Base-by-base conservation (phyloP, 1,140 invertebrate genomes). In the Anoplolepis gracilipes region DNA sequence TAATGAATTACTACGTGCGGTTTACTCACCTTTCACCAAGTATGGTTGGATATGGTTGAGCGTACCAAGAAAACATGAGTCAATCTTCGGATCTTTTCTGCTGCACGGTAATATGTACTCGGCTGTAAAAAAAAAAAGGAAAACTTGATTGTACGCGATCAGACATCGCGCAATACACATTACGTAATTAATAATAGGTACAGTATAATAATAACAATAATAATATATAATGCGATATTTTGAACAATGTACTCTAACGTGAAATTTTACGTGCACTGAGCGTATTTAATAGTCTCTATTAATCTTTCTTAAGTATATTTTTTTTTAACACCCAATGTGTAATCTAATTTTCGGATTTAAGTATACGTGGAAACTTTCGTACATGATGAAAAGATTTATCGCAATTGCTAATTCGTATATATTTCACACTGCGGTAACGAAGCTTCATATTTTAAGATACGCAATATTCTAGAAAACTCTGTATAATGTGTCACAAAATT, bases 41-140 rank as follows among this genome's bases (percentile, higher is more conserved):
- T 97, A 97, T 2, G 97, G 96, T 78, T 96, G 95, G 1, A 97
- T 93, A 92, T 97, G 97, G 88, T 97, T 97, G 93, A 97, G 97
- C 0, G 96, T 96, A 67, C 95, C 95, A 91, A 96, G 96, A 86
- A 97, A 96, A 90, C 97, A 97, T 2, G 89, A 86, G 89, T 97
- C 97, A 65, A 97, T 89, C 49, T 96, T 93, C 1, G 97, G 96
- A 92, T 97, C 97, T 39, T 95, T 95, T 89, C 96, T 96, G 65
- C 94, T 96, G 93, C 97, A 97, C 8, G 97, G 96, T 75, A 96
- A 85, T 87, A 98, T 96, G 91, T 97, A 97, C 87, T 97, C 97
- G 75, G 97, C 97, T 98, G 95, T 16, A 96, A 92, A 72, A 55
- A 70, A 64, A 96, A 92, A 72, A 55, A 70, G 49, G 13, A 39